Base-by-base conservation (phyloP, 2,888 invertebrate species). In the Calameuta pallipes region DNA sequence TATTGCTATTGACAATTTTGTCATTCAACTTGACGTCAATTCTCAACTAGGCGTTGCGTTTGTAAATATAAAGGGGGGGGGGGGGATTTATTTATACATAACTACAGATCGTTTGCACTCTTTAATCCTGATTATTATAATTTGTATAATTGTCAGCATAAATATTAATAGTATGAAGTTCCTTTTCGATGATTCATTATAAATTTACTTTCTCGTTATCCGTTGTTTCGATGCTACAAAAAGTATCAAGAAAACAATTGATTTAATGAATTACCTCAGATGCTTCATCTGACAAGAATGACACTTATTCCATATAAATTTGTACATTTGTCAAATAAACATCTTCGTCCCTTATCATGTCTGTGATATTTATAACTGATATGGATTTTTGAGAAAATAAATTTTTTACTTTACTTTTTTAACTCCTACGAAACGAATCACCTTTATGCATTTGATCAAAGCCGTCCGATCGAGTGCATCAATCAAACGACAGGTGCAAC, bases 401-500 rank as follows among this genome's bases (percentile, higher is more conserved):
- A 2, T 23, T 23, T 41, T 56, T 23, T 6, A 56, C 0, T 2
- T 56, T 23, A 56, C 9, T 23, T 9, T 23, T 23, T 6, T 9
- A 23, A 56, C 23, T 56, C 9, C 23, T 56, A 23, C 23, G 56
- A 56, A 41, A 15, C 15, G 4, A 56, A 2, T 6, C 15, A 56
- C 23, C 56, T 23, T 23, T 23, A 56, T 56, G 56, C 56, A 56
- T 56, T 23, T 23, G 23, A 56, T 56, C 56, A 23, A 23, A 56
- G 56, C 56, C 56, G 56, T 15, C 23, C 71, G 31, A 71, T 71
- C 36, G 74, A 35, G 77, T 74, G 71, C 70, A 74, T 74, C 78
- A 41, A 78, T 78, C 41, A 37, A 56, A 78, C 41, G 78, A 75
- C 78, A 75, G 78, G 75, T 78, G 78, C 34, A 75, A 4, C 73